Conservation (phyloP, 2,113 vertebrate genomes). For the Catharus fuscescens region DNA sequence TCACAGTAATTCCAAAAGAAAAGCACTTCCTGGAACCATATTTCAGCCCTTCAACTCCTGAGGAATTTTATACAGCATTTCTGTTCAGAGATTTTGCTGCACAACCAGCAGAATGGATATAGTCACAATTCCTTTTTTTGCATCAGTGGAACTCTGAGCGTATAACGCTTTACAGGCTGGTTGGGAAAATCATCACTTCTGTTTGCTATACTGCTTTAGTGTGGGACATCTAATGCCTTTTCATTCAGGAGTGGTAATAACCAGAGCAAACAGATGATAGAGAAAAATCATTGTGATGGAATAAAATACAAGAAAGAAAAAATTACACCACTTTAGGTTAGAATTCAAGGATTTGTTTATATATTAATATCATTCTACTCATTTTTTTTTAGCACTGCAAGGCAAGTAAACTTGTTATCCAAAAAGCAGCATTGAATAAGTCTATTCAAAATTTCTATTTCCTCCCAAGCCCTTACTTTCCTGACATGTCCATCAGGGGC, state of each 20-base stretch:
- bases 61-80: neutral
- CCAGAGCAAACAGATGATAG: neutral
- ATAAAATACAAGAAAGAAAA: neutral
- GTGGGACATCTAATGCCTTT: neutral
- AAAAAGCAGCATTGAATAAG: neutral
- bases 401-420: neutral
- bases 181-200: constrained; percentile 39
- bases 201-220: constrained; percentile 32
- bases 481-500: neutral
- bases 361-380: neutral
- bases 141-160: constrained; percentile 16
- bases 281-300: neutral
- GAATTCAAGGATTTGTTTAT: neutral
- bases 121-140: constrained; percentile 10
- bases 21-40: neutral
- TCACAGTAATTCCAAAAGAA: neutral
- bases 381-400: neutral
- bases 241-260: neutral
- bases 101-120: neutral
- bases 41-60: neutral
- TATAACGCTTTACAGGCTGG: neutral
- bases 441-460: neutral
- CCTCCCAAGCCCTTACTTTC: neutral
- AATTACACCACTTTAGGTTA: neutral
- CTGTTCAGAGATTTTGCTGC: neutral